Percentiles rank a stretch among this genome's conserved stretches.
Evolutionary conservation across 64 coral and sea anemone species (phyloP).

Genomic region (Pocillopora verrucosa): DNA sequence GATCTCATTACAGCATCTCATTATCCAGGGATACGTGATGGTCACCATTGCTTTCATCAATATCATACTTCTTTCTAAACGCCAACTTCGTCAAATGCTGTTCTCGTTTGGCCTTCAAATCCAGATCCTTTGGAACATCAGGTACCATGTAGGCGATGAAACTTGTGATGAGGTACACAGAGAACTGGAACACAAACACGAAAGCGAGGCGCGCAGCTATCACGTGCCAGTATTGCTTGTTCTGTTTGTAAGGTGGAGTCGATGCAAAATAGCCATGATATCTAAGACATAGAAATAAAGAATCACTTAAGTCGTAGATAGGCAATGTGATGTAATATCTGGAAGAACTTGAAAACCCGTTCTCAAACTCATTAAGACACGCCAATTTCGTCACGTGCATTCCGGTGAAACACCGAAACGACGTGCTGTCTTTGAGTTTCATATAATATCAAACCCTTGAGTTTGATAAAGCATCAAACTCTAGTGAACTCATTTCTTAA

Average conservation of each 20-base stretch:
- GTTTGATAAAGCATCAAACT: too few relatives aligned
- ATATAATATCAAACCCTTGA: too few relatives aligned
- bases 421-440: too few relatives aligned
- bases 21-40: background rate
- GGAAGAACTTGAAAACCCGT: too few relatives aligned
- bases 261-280: slow-evolving; percentile 67
- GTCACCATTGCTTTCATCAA: background rate
- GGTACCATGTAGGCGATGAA: slow-evolving; percentile 69
- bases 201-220: slow-evolving; percentile 77
- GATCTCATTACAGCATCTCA: slow-evolving; percentile 4
- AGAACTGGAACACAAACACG: slow-evolving; percentile 78
- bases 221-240: slow-evolving; percentile 79
- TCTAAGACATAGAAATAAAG: background rate
- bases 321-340: background rate
- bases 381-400: too few relatives aligned
- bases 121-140: slow-evolving; percentile 51
- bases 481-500: too few relatives aligned
- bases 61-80: slow-evolving; percentile 10
- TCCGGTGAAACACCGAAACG: too few relatives aligned
- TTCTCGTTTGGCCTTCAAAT: slow-evolving; percentile 62
- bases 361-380: too few relatives aligned
- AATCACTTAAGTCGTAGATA: background rate
- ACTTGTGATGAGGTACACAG: slow-evolving; percentile 68
- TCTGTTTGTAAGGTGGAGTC: slow-evolving; percentile 57
- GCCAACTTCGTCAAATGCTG: slow-evolving; percentile 36